Conservation (phyloP, 2,797 vertebrate species). For the Hyperoplus lanceolatus region DNA sequence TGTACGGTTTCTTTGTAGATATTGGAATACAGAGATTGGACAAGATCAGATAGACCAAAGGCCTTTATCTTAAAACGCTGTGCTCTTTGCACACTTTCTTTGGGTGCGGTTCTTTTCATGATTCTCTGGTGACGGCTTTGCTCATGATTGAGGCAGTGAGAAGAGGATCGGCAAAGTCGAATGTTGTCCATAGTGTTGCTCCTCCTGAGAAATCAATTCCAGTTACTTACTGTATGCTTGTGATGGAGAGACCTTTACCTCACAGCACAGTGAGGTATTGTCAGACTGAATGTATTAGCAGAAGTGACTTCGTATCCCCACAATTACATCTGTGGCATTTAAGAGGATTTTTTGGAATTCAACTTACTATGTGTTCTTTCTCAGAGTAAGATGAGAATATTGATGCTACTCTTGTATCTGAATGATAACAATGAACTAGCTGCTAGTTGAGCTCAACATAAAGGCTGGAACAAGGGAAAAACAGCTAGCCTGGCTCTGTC, state of each 20-base stretch:
- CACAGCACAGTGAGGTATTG: constrained; percentile 17
- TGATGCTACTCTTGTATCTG: background rate
- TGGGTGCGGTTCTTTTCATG: no score
- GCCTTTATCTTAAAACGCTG: background rate
- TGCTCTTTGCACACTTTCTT: background rate
- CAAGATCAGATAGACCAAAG: background rate
- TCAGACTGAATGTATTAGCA: constrained; percentile 2
- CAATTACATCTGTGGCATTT: background rate
- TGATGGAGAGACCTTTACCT: constrained; percentile 56
- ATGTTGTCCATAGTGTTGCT: constrained; percentile 24
- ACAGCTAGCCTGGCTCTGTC: background rate
- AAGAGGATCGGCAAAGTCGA: constrained; percentile 25
- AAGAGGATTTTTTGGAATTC: background rate
- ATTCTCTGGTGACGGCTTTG: background rate
- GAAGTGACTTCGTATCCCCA: background rate
- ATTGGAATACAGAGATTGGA: background rate
- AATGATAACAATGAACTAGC: background rate
- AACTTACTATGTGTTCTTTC: background rate
- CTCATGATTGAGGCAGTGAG: constrained; percentile 13
- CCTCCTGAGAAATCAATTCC: constrained; percentile 49
- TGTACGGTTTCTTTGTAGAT: constrained; percentile 20
- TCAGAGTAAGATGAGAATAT: background rate
- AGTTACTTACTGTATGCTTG: constrained; percentile 22
- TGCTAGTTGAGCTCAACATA: background rate
- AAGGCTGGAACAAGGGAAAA: background rate